Base-by-base conservation (phyloP, 2,113 vertebrate species). In the Nansenia antarctica region DNA sequence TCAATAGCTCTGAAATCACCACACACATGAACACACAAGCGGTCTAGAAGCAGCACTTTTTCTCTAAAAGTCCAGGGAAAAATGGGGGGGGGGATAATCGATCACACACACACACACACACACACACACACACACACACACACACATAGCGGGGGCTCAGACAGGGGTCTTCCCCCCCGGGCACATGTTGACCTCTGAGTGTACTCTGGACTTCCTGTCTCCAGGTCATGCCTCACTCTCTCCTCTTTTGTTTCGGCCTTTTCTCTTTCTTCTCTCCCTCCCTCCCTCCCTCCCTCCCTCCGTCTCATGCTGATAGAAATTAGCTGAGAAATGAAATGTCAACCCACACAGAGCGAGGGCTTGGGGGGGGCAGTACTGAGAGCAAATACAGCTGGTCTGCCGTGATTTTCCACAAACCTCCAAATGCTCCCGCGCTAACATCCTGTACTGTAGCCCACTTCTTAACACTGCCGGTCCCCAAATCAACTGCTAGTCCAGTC, bases 181-280 rank as follows among this genome's bases (percentile, higher is more conserved):
- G 86, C 65, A 2, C 76, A 71, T 35, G 15, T 79, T 89, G 86
- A 86, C 86, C 86, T 86, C 84, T 27, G 54, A 67, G 76, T 80
- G 83, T 73, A 84, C 79, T 68, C 73, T 32, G 52, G 80, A 87
- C 86, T 85, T 86, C 79, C 75, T 77, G 20, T 78, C 68, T 58
- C 74, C 79, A 83, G 82, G 74, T 80, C 87, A 81, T 67, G 26
- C 78, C 77, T 76, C 68, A 31, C 59, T 67, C 60, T 80, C 70
- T 76, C 53, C 73, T 75, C 70, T 53, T 69, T 22, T 67, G 61
- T 77, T 70, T n/a, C n/a, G n/a, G n/a, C 26, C 67, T 66, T 15
- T 9, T 35, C 53, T 65, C 54, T 79, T 68, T 76, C 47, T 76
- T 70, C 67, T 52, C 68, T 24, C 65, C 62, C 74, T 69, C 31